phyloP scores from a whole-genome alignment of 2,797 vertebrate species.

The Sphaeramia orbicularis region DNA sequence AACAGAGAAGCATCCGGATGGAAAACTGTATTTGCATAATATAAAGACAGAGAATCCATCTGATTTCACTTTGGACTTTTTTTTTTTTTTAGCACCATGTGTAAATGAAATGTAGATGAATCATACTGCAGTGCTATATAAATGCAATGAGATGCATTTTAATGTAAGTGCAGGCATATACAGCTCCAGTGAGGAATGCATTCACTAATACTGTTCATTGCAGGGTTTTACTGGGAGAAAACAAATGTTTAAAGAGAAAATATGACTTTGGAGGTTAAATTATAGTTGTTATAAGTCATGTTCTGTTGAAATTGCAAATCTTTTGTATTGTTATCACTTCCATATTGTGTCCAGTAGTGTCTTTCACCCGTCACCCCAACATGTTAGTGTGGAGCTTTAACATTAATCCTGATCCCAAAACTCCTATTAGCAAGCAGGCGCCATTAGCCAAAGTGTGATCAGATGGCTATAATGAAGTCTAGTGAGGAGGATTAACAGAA shows the following conservation, averaged over 20 bases:
- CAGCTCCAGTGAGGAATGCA: slow-evolving; percentile 31
- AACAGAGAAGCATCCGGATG: slow-evolving; percentile 12
- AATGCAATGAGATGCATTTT: slow-evolving; percentile 58
- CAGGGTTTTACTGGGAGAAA: too few species aligned
- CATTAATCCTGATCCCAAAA: slow-evolving; percentile 65
- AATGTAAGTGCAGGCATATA: slow-evolving; percentile 31
- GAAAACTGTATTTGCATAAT: slow-evolving; percentile 54
- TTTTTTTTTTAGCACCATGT: slow-evolving; percentile 20
- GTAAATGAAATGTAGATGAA: slow-evolving; percentile 51
- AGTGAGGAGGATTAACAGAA: slow-evolving; percentile 74
- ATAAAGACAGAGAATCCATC: slow-evolving; percentile 39
- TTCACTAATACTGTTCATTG: slow-evolving; percentile 16
- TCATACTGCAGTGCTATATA: slow-evolving; percentile 28
- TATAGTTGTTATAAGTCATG: too few species aligned
- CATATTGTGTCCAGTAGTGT: too few species aligned
- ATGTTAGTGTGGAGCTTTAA: slow-evolving; percentile 29
- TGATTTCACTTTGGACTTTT: slow-evolving; percentile 34
- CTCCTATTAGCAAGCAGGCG: slow-evolving; percentile 66
- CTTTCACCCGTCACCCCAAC: slow-evolving; percentile 38
- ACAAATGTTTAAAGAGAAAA: background rate
- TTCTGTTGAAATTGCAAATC: too few species aligned
- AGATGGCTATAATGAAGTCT: slow-evolving; percentile 76
- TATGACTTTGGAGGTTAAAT: too few species aligned
- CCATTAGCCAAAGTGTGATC: slow-evolving; percentile 77
- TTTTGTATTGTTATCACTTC: too few species aligned